Percentiles rank a stretch among this genome's conserved stretches.
These are phyloP conservation scores for Trilocha varians DNA, from an alignment of 2,888 invertebrate species.

Conservation along the genomic window DNA sequence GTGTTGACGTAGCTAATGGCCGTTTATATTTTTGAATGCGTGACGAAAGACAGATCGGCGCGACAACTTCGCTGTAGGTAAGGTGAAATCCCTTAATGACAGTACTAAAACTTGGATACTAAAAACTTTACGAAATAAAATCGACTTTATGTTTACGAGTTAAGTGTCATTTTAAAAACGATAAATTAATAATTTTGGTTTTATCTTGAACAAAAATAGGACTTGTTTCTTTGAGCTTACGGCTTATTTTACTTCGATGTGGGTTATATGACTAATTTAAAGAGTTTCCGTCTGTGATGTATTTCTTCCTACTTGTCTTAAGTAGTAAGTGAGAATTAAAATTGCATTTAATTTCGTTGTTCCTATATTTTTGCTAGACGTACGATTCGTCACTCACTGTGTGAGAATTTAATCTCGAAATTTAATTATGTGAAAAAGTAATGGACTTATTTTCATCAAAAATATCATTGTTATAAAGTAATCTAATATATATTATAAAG, in stretches of 20 bases:
- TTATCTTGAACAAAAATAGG: neutral
- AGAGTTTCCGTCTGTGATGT: neutral
- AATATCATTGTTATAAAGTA: too few species aligned
- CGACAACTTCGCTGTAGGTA: conserved; percentile 68
- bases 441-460: too few species aligned
- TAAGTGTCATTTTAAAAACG: neutral
- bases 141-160: neutral
- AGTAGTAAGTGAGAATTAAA: neutral
- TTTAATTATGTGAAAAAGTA: too few species aligned
- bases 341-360: neutral
- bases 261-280: neutral
- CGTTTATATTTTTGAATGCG: conserved; percentile 56
- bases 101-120: neutral
- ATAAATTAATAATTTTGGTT: neutral
- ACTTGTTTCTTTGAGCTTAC: too few species aligned
- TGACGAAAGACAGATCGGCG: conserved; percentile 55
- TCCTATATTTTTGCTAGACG: too few species aligned
- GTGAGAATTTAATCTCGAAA: too few species aligned
- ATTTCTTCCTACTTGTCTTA: neutral
- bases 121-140: neutral
- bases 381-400: too few species aligned
- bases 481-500: too few species aligned
- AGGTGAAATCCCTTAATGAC: conserved; percentile 57
- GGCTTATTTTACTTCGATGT: too few species aligned
- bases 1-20: conserved; percentile 57